Evolutionary conservation across 2,113 vertebrate species (phyloP).

Genomic region (Craseonycteris thonglongyai): DNA sequence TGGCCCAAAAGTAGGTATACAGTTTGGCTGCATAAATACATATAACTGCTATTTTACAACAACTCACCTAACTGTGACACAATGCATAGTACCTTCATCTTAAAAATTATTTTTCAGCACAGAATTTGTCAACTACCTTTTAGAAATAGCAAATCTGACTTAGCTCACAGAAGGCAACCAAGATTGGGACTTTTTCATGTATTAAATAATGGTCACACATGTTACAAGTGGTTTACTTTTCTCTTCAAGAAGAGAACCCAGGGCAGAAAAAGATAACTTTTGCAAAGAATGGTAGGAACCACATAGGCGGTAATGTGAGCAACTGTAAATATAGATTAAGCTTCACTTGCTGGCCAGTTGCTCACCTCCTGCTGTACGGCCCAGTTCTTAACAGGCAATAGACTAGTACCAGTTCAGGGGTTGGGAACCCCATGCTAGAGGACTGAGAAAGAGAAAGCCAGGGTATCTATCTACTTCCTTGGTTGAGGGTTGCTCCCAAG

Average conservation of each 20-base stretch:
- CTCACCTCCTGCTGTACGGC: too few species aligned
- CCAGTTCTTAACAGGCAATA: too few species aligned
- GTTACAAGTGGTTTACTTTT: neutral
- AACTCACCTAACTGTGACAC: neutral
- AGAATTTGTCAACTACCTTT: neutral
- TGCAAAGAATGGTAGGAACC: neutral
- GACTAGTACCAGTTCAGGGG: too few species aligned
- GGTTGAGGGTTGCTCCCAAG: neutral
- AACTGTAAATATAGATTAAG: too few species aligned
- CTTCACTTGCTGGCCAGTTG: too few species aligned
- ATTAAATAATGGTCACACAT: neutral
- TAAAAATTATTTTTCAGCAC: slow-evolving; percentile 1
- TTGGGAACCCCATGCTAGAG: too few species aligned
- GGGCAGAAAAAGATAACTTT: neutral
- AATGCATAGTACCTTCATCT: neutral
- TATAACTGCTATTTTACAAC: neutral
- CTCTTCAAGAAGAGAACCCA: neutral
- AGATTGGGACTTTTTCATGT: neutral
- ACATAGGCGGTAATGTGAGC: too few species aligned
- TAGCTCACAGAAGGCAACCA: neutral
- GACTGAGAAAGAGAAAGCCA: neutral
- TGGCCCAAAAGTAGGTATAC: too few species aligned
- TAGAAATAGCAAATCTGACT: neutral
- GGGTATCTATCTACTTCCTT: neutral
- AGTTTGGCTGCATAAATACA: neutral